A percentile compares a stretch with the other conserved stretches of the same genome.
Conservation (phyloP, 1,140 invertebrate species). For the Gerris buenoi region DNA sequence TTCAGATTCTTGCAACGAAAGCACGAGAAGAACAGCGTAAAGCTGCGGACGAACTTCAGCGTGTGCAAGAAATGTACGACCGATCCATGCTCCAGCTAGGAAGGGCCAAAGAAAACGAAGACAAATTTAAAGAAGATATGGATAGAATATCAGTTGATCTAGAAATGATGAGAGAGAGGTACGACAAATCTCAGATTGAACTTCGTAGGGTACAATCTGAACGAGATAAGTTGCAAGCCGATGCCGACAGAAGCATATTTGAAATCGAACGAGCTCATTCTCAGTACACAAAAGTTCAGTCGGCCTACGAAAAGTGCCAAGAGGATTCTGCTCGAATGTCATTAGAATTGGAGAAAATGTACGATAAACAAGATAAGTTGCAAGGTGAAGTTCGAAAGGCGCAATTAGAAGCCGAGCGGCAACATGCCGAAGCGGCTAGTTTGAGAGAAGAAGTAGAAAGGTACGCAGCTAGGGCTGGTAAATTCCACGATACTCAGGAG, state of each 20-base stretch:
- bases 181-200: constrained; percentile 75
- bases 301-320: constrained; percentile 69
- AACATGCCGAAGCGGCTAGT: constrained; percentile 50
- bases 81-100: constrained; percentile 63
- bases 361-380: constrained; percentile 74
- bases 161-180: constrained; percentile 74
- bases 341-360: constrained; percentile 76
- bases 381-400: constrained; percentile 66
- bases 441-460: constrained; percentile 49
- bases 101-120: constrained; percentile 74
- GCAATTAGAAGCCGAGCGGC: constrained; percentile 55
- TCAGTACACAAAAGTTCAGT: constrained; percentile 65
- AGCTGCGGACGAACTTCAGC: constrained; percentile 64
- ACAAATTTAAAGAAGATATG: constrained; percentile 76
- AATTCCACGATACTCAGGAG: constrained; percentile 60
- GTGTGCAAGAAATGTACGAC: constrained; percentile 75
- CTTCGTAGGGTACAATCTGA: constrained; percentile 63
- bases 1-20: constrained; percentile 58
- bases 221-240: constrained; percentile 67
- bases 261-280: constrained; percentile 69
- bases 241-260: constrained; percentile 68
- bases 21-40: constrained; percentile 71
- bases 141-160: constrained; percentile 61
- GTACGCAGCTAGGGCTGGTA: constrained; percentile 55
- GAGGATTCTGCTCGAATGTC: constrained; percentile 73